A percentile compares a stretch with the other conserved stretches of the same genome.
These are phyloP conservation scores for Enhydra lutris DNA, from an alignment of 2,113 vertebrate genomes.

Conservation along the genomic window DNA sequence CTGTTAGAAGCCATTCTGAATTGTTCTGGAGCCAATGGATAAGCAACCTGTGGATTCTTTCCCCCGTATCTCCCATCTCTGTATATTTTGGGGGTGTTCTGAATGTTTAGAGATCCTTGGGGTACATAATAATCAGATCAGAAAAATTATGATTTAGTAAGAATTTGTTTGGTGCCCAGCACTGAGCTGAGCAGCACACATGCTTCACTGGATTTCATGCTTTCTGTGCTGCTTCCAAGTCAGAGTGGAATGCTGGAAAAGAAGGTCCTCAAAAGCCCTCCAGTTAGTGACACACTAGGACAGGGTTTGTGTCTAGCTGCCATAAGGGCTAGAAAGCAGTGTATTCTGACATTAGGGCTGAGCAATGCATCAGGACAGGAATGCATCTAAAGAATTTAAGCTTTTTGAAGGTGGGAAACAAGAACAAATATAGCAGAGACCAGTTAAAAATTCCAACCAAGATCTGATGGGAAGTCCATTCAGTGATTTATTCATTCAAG, in stretches of 20 bases:
- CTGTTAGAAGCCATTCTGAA: background rate
- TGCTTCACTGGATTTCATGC: background rate
- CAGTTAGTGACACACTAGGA: background rate
- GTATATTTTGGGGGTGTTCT: background rate
- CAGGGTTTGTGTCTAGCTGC: background rate
- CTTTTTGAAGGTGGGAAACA: background rate
- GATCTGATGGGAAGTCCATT: background rate
- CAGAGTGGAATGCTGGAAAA: background rate
- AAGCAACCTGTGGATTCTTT: background rate
- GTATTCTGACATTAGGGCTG: background rate
- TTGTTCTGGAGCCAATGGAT: background rate
- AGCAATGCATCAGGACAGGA: background rate
- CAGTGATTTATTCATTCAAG: background rate
- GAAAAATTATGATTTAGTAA: background rate
- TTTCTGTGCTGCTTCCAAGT: background rate
- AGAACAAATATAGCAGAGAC: background rate
- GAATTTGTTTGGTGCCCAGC: background rate
- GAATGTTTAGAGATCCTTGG: background rate
- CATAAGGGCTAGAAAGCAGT: background rate
- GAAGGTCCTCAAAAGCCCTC: background rate
- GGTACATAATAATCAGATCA: background rate
- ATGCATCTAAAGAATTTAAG: background rate
- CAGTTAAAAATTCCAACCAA: conserved; percentile 3
- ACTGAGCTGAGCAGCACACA: background rate
- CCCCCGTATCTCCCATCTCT: background rate